Evolutionary conservation across 2,888 invertebrate genomes (phyloP), one percentile per base, ranked within the genome.

Genomic region (Phytoseiulus persimilis): DNA sequence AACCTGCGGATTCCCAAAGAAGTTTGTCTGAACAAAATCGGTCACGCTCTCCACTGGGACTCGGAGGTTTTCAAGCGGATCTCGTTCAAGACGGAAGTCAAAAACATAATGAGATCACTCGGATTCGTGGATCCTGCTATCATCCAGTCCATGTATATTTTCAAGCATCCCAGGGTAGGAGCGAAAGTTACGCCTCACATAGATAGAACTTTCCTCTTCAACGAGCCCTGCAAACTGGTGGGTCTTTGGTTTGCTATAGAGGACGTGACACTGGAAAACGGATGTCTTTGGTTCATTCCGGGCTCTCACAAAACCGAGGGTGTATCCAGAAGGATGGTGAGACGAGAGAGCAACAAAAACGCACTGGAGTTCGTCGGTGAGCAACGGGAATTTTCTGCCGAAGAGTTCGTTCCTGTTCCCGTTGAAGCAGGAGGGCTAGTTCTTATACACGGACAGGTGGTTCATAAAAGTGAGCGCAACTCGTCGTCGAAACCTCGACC

Each of bases 171-270:
- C 0, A 95, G 95, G 31, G 94, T 96, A 90, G 98, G 98, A 0
- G 95, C 97, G 5, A 96, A 96, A 92, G 94, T 94, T 9, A 91
- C 92, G 11, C 92, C 93, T 11, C 94, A 94, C 91, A 93, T 94
- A 93, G 99, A 99, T 92, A 95, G 96, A 0, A 95, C 96, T 2
- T 99, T 95, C 92, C 93, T 99, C 83, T 94, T 96, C 92, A 96
- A 97, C 0, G 96, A 96, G 31, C 98, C 98, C 0, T 94, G 94
- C 83, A 95, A 95, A 18, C 94, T 96, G 0, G 93, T 96, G 0
- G 99, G 98, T 0, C 95, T 98, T 92, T 99, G 99, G 99, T 95
- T 99, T 91, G 97, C 99, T 0, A 93, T 99, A 6, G 98, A 99
- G 92, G 97, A 99, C 92, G 96, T 98, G 0, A 97, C 96, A 0